Evolutionary conservation across 1,140 invertebrate species (phyloP).

Genomic region (Oreohelix idahoensis): DNA sequence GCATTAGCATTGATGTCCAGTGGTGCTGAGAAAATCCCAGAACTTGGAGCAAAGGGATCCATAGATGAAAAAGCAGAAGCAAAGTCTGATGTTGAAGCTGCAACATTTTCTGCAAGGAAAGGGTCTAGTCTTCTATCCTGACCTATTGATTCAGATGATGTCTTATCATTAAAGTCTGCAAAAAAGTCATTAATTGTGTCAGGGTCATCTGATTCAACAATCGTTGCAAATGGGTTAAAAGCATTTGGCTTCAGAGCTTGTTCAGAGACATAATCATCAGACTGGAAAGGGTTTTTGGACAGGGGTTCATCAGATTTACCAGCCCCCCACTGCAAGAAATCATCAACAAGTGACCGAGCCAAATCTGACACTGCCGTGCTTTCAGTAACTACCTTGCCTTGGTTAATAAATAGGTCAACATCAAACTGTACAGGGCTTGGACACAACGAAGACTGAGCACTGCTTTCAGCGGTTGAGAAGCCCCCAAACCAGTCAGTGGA

Average conservation of each 20-base stretch:
- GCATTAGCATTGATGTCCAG: constrained; percentile 41
- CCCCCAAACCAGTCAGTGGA: constrained; percentile 45
- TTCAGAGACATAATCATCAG: constrained; percentile 39
- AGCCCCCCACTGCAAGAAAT: constrained; percentile 59
- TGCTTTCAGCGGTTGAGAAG: constrained; percentile 44
- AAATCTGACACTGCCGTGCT: constrained; percentile 54
- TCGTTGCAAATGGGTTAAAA: constrained; percentile 57
- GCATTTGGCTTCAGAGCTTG: constrained; percentile 38
- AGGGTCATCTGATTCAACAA: constrained; percentile 45
- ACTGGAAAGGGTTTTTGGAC: constrained; percentile 48
- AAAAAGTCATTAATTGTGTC: constrained; percentile 30
- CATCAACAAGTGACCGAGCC: constrained; percentile 61
- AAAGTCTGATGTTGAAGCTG: neutral
- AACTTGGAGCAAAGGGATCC: constrained; percentile 22
- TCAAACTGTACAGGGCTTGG: constrained; percentile 61
- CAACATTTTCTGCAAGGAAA: neutral
- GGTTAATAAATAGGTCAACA: constrained; percentile 43
- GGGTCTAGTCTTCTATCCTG: constrained; percentile 9
- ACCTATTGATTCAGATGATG: neutral
- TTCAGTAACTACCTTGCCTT: constrained; percentile 44
- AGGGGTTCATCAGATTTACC: constrained; percentile 22
- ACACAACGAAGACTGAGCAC: constrained; percentile 58
- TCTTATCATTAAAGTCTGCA: constrained; percentile 22
- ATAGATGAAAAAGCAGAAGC: constrained; percentile 18
- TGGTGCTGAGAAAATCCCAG: neutral